Evolutionary conservation across 1,140 invertebrate genomes (phyloP), one percentile per base, ranked within the genome.

Genomic region (Plectrocnemia conspersa): DNA sequence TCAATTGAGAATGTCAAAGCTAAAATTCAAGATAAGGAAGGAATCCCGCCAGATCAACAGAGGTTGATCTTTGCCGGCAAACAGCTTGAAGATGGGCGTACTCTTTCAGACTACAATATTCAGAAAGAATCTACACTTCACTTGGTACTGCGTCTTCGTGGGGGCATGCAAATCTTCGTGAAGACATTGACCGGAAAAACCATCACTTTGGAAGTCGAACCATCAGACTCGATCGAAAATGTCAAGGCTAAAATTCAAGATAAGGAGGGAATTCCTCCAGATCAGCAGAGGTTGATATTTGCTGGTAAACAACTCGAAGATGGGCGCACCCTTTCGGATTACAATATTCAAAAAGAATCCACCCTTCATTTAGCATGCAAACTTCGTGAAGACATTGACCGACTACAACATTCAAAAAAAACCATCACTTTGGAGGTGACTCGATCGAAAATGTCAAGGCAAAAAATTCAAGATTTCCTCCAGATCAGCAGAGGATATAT

Each of bases 361-460:
- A 86, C 82, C 11, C 73, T 85, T 19, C 82, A 85, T 66, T 64
- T 86, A 23, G 82, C 85, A 3, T 63, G 82, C 7, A 63, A 79
- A 50, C 65, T 79, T n/a, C 42, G 42, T 75, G 82, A 80, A 0
- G n/a, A n/a, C n/a, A n/a, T n/a, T n/a, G n/a, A n/a, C n/a, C n/a
- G n/a, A n/a, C n/a, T n/a, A n/a, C n/a, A n/a, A n/a, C n/a, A n/a
- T n/a, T 63, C 85, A 69, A 87, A 87, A 0, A 91, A 91, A 67
- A 90, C 87, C 2, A 90, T 90, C 52, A 89, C 86, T 0, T 68
- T 89, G 0, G 87, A 89, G 65, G 86, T 78, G 85, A 2, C 84
- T 79, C 0, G 80, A 82, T 36, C 86, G 85, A 88, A 61, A 88
- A 88, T 72, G 84, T 88, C 0, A 89, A 89, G 55, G 82, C 85